Percentiles rank a stretch among this genome's conserved stretches.
These are phyloP conservation scores for Xiphorhynchus elegans DNA, from an alignment of 2,113 vertebrate species.

Conservation along the genomic window DNA sequence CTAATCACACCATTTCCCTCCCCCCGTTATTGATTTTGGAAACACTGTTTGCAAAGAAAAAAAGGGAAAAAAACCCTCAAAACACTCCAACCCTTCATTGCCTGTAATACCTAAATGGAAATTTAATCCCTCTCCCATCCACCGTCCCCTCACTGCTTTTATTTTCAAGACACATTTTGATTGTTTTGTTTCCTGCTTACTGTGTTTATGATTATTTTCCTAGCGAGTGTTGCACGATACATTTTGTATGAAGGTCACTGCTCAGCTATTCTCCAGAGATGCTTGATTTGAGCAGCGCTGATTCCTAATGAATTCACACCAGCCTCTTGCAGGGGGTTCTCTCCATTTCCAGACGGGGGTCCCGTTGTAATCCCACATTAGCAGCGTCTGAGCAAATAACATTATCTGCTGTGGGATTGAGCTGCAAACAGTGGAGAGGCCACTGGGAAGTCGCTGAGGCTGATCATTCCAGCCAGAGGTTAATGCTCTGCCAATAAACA, in stretches of 20 bases:
- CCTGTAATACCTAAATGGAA: constrained; percentile 52
- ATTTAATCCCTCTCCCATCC: constrained; percentile 58
- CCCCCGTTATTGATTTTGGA: constrained; percentile 41
- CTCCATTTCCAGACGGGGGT: constrained; percentile 45
- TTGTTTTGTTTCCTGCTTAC: constrained; percentile 75
- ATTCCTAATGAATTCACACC: constrained; percentile 54
- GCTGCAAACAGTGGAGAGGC: constrained; percentile 10
- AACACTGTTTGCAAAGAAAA: not conserved
- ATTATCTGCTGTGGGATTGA: not conserved
- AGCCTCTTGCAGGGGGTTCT: constrained; percentile 47
- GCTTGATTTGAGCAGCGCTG: not conserved
- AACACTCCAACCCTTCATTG: not conserved
- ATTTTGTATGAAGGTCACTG: constrained; percentile 73
- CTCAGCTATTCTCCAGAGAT: constrained; percentile 31
- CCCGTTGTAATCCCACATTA: constrained; percentile 47
- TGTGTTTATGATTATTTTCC: constrained; percentile 74
- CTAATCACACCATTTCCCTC: constrained; percentile 35
- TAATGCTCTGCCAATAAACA: constrained; percentile 32
- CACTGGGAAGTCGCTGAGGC: constrained; percentile 28
- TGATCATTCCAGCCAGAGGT: constrained; percentile 41
- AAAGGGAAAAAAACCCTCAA: not conserved
- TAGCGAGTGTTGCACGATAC: constrained; percentile 25
- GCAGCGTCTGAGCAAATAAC: constrained; percentile 38
- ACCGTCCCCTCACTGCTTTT: constrained; percentile 13
- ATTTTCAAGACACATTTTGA: constrained; percentile 64